Evolutionary conservation across 2,113 vertebrate genomes (phyloP).

Genomic region (Pogona vitticeps): DNA sequence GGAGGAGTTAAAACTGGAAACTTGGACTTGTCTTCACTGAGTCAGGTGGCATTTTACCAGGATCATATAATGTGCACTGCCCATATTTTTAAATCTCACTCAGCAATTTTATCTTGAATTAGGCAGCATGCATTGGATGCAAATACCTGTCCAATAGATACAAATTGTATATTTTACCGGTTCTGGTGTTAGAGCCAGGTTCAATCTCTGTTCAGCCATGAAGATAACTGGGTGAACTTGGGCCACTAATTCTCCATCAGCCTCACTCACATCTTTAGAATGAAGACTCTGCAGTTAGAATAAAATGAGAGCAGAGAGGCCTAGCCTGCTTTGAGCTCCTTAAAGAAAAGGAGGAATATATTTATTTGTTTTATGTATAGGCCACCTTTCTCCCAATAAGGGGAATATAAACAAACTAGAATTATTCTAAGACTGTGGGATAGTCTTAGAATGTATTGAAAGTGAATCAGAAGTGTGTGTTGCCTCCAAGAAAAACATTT

Average conservation of each 20-base stretch:
- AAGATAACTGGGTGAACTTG: neutral
- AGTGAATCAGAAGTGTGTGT: no score
- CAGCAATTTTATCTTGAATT: neutral
- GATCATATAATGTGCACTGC: neutral
- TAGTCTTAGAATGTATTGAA: neutral
- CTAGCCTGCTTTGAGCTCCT: neutral
- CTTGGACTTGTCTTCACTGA: neutral
- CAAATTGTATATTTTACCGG: neutral
- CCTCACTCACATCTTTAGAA: neutral
- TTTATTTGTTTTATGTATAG: no score
- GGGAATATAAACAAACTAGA: neutral
- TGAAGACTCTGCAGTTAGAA: neutral
- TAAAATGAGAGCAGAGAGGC: neutral
- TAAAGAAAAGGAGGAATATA: neutral
- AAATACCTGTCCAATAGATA: accelerated
- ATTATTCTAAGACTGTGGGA: no score
- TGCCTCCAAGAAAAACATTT: neutral
- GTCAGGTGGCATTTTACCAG: neutral
- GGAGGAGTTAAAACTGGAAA: neutral
- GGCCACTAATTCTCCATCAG: neutral
- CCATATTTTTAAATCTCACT: neutral
- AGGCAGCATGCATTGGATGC: neutral
- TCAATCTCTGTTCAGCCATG: neutral
- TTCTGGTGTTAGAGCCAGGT: neutral
- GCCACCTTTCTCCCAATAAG: no score